These are phyloP conservation scores for Augochlorella aurata DNA, from an alignment of 2,888 invertebrate species.

Conservation along the genomic window DNA sequence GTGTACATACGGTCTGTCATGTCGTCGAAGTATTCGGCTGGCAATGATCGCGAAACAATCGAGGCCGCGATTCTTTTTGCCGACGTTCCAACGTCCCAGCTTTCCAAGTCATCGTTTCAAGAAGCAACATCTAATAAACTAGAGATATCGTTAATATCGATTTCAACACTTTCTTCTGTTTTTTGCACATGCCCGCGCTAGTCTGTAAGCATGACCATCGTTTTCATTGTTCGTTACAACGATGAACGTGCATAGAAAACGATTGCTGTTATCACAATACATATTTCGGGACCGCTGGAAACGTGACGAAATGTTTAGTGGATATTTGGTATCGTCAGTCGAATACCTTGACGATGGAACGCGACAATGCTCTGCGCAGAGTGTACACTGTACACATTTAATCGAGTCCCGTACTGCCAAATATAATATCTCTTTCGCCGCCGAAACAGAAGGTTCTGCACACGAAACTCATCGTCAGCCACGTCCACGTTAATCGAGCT, in stretches of 20 bases:
- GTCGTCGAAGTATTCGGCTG: conserved; percentile 18
- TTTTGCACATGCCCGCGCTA: no score
- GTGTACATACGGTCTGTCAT: not conserved
- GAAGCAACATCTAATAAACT: no score
- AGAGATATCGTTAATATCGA: no score
- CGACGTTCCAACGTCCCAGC: no score
- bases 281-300: no score
- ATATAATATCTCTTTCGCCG: conserved; percentile 33
- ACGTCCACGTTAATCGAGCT: not conserved
- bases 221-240: no score
- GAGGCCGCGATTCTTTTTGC: no score
- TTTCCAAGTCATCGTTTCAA: no score
- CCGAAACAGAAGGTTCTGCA: conserved; percentile 21
- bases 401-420: conserved; percentile 66
- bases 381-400: conserved; percentile 24
- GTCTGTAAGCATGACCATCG: no score
- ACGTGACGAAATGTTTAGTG: not conserved
- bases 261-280: no score
- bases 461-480: conserved; percentile 16
- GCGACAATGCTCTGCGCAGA: conserved; percentile 34
- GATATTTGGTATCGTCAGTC: not conserved
- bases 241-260: no score
- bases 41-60: not conserved
- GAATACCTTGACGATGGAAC: conserved; percentile 20
- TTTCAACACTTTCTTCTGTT: no score